phyloP scores from a whole-genome alignment of 2,888 invertebrate genomes.

The Trissoscelio sp. region DNA sequence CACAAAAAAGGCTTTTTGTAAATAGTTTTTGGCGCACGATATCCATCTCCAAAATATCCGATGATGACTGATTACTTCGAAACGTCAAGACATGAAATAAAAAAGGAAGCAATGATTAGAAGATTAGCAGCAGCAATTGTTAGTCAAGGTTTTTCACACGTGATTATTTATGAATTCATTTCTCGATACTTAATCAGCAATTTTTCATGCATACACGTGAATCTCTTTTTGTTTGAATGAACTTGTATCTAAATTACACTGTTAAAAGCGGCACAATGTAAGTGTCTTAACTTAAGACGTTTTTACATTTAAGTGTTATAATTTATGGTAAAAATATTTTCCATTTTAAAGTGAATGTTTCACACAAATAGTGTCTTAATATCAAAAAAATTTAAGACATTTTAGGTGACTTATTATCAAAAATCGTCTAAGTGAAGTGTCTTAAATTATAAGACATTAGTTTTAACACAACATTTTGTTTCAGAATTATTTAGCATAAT shows the following conservation, averaged over 20 bases:
- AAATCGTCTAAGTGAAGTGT: too few relatives aligned
- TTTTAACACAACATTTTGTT: too few relatives aligned
- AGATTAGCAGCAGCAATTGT: constrained; percentile 30
- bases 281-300: too few relatives aligned
- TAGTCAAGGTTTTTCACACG: constrained; percentile 46
- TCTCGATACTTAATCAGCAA: constrained; percentile 35
- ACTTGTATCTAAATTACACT: too few relatives aligned
- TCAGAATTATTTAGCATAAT: background rate
- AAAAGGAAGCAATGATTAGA: background rate
- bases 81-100: background rate
- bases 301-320: too few relatives aligned
- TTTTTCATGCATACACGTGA: constrained; percentile 21
- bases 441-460: too few relatives aligned
- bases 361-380: too few relatives aligned
- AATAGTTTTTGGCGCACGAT: background rate
- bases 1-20: background rate
- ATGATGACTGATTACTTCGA: constrained; percentile 27
- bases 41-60: constrained; percentile 2
- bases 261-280: too few relatives aligned
- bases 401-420: too few relatives aligned
- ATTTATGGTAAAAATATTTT: too few relatives aligned
- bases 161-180: constrained; percentile 48
- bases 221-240: constrained; percentile 6
- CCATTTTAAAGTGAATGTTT: too few relatives aligned
- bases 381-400: too few relatives aligned